Evolutionary conservation across 2,113 vertebrate species (phyloP), one percentile per base, ranked within the genome.

Genomic region (Podiceps cristatus): DNA sequence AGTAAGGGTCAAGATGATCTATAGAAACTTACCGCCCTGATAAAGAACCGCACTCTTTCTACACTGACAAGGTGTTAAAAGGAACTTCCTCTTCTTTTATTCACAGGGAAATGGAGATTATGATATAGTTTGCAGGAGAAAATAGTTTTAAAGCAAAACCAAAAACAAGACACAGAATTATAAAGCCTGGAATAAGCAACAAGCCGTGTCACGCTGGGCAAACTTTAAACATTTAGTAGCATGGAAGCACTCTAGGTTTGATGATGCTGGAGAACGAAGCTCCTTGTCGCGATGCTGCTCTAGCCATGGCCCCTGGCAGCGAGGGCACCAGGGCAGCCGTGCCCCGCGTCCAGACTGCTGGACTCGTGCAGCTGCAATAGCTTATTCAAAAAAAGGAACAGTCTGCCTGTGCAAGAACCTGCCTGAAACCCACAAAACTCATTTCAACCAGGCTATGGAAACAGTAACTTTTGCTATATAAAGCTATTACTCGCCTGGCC

Each of bases 231-330:
- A 10, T 5, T 33, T 5, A 47, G 42, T 6, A 47, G 27, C 7
- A 13, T 0, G 9, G 84, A 56, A 81, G 44, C n/a, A 12, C n/a
- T 79, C 37, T 0, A 18, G 63, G 35, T n/a, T 19, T 73, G 72
- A 28, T 11, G 25, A 12, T 1, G 2, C 60, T 37, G 56, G 13
- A 23, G 76, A 62, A 82, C 0, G 1, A 72, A 81, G 47, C 20
- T n/a, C 62, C 72, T 58, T 58, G 37, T 11, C 49, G 2, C 3
- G 35, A 27, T 7, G 6, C 44, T 45, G 52, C 45, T 62, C 47
- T 29, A 9, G 77, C 23, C 52, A 20, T 1, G 0, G 50, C 37
- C 25, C 20, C 55, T 0, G 0, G 45, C 73, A 33, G 44, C 0
- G 1, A 79, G 44, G 66, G 59, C 14, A 19, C 47, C 25, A 28